phyloP scores from a whole-genome alignment of 1,140 invertebrate species.

The Nebria ingens region DNA sequence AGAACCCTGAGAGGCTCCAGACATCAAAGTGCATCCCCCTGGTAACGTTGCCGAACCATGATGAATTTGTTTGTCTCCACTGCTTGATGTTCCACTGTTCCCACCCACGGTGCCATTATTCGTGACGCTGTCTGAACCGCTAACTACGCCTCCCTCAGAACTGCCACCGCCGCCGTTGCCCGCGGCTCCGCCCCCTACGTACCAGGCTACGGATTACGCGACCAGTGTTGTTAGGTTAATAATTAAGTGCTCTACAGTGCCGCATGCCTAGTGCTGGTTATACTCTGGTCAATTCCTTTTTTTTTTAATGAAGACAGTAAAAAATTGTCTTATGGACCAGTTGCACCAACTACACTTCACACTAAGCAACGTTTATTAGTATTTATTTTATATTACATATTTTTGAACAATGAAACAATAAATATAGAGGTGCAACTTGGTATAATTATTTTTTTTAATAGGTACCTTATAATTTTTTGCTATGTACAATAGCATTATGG shows the following conservation, averaged over 20 bases:
- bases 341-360: no score
- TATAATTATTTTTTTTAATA: no score
- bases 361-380: no score
- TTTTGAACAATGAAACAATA: no score
- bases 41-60: constrained; percentile 45
- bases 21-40: constrained; percentile 38
- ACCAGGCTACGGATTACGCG: constrained; percentile 32
- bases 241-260: constrained; percentile 6
- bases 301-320: no score
- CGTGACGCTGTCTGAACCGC: constrained; percentile 20
- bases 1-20: constrained; percentile 40
- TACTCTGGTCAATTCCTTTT: no score
- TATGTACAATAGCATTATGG: no score
- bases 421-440: no score
- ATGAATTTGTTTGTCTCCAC: constrained; percentile 28
- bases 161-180: constrained; percentile 15
- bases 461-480: no score
- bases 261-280: not conserved
- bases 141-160: constrained; percentile 30
- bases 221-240: constrained; percentile 8
- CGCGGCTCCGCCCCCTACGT: constrained; percentile 32
- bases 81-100: constrained; percentile 21
- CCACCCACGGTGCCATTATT: not conserved
- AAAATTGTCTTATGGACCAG: no score
- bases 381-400: no score